Conservation (phyloP, 2,888 invertebrate species). For the Rhagophthalmus giganteus region DNA sequence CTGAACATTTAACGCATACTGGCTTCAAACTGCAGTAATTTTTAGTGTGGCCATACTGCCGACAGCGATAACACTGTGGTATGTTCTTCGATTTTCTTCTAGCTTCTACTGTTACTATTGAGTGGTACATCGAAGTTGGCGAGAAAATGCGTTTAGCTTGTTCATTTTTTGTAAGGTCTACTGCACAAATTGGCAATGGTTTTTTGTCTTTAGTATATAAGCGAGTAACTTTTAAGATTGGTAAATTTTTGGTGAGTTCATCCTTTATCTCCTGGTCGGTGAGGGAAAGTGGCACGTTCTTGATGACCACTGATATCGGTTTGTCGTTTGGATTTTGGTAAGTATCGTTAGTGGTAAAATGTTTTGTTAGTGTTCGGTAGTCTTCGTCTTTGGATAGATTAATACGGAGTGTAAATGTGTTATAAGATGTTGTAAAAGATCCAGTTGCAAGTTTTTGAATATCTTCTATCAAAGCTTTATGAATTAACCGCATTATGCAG, state of each 20-base stretch:
- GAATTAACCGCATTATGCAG: conserved; percentile 7
- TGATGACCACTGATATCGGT: background rate
- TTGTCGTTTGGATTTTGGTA: background rate
- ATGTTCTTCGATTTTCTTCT: too few species aligned
- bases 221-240: background rate
- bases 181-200: background rate
- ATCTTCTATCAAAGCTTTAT: conserved; percentile 6
- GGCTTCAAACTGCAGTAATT: conserved; percentile 15
- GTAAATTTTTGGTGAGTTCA: background rate
- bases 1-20: conserved; percentile 15
- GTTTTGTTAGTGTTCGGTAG: background rate
- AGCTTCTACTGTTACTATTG: too few species aligned
- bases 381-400: conserved; percentile 3
- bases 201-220: background rate
- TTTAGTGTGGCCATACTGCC: conserved; percentile 13
- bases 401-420: conserved; percentile 2
- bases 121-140: conserved; percentile 10
- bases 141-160: too few species aligned
- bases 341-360: background rate
- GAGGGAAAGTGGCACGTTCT: background rate
- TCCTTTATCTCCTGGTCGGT: background rate
- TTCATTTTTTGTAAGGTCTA: conserved; percentile 14
- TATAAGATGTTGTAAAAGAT: conserved; percentile 1
- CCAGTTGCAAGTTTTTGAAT: conserved; percentile 4
- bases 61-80: conserved; percentile 15